Evolutionary conservation across 2,888 invertebrate species (phyloP).

Genomic region (Leptothorax acervorum): DNA sequence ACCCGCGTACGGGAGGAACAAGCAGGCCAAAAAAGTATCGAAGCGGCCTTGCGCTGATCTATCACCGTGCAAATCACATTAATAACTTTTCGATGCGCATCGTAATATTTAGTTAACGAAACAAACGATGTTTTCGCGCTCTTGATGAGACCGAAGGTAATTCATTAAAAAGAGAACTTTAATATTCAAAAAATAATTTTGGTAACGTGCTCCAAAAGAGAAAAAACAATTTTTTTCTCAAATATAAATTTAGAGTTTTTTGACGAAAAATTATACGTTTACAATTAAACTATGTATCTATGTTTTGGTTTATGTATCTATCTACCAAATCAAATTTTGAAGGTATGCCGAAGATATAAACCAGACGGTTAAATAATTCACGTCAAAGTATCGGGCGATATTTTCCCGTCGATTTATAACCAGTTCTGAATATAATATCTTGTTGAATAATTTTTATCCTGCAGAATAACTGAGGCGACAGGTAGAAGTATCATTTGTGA

Average conservation of each 20-base stretch:
- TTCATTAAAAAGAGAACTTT: not conserved
- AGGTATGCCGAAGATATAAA: not conserved
- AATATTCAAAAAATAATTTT: constrained; percentile 11
- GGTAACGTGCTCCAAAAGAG: not conserved
- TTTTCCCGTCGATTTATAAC: constrained; percentile 9
- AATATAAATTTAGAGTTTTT: not conserved
- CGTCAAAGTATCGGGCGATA: not conserved
- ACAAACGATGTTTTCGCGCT: not conserved
- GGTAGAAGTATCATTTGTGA: constrained; percentile 7
- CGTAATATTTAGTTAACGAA: not conserved
- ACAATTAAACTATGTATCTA: not conserved
- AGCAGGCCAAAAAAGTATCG: constrained; percentile 7
- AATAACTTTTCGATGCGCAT: not conserved
- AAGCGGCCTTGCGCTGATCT: not conserved
- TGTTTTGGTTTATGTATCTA: not conserved
- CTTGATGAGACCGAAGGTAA: not conserved
- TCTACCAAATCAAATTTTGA: not conserved
- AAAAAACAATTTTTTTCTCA: not conserved
- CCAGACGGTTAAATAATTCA: constrained; percentile 6
- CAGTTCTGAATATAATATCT: not conserved
- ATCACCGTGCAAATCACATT: not conserved
- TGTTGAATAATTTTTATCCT: constrained; percentile 39
- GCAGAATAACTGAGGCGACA: not conserved
- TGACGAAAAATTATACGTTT: not conserved
- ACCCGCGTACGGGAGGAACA: not conserved